phyloP scores from a whole-genome alignment of 2,113 vertebrate species.

The Formicarius rufipectus region DNA sequence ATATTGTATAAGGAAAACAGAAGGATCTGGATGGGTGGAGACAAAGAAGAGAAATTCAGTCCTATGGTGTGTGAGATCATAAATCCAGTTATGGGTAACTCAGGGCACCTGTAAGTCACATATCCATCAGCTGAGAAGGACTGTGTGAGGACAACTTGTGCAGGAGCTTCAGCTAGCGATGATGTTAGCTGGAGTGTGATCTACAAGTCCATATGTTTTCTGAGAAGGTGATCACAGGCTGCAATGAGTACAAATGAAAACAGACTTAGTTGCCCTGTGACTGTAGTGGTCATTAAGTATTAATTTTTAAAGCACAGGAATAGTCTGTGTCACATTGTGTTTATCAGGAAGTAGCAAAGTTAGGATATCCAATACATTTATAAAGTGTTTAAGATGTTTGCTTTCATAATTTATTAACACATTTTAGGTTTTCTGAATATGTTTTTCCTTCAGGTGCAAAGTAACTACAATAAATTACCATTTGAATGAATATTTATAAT shows the following conservation, averaged over 20 bases:
- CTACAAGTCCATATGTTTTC: not conserved
- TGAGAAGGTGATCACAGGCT: not conserved
- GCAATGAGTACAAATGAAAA: not conserved
- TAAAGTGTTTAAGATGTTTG: not conserved
- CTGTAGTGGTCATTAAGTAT: not conserved
- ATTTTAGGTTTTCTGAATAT: not conserved
- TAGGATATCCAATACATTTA: not conserved
- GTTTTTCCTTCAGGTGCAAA: conserved; percentile 20
- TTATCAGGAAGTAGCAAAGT: not conserved
- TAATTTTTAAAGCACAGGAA: not conserved
- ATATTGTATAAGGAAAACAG: accelerated
- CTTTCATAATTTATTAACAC: not conserved
- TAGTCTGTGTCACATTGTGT: not conserved
- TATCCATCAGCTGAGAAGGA: not conserved
- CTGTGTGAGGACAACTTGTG: not conserved
- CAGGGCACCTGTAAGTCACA: not conserved
- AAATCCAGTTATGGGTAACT: not conserved
- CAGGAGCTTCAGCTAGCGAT: not conserved
- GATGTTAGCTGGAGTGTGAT: not conserved
- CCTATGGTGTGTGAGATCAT: not conserved
- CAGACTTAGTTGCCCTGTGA: not conserved
- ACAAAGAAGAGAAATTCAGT: not conserved
- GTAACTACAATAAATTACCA: not conserved
- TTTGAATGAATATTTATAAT: conserved; percentile 38
- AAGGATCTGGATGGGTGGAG: not conserved